Evolutionary conservation across 2,888 invertebrate species (phyloP), one percentile per base, ranked within the genome.

Genomic region (Cephonodes hylas): DNA sequence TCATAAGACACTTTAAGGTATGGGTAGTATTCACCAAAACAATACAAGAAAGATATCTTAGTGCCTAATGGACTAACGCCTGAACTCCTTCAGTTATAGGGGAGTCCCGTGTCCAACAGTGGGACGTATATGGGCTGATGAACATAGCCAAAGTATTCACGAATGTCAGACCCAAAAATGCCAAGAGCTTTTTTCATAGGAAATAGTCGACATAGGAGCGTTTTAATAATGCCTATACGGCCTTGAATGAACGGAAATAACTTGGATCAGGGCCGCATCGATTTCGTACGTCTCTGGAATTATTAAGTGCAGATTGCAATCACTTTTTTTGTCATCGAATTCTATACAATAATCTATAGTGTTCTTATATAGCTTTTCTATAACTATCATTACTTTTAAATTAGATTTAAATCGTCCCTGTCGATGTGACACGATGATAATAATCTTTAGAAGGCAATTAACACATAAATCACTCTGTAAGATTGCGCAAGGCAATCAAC

Each of bases 241-340:
- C 91, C 90, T 90, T 88, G 87, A 80, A 75, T 67, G 73, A 80
- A 82, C 84, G 81, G 83, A 89, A 89, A 89, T 89, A 89, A 77
- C 85, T 76, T 88, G 88, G 86, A 89, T 76, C 80, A 81, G 79
- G 80, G 83, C 71, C 84, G 79, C 79, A 91, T 91, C 88, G 91
- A 91, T 91, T 86, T 83, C 79, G 63, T 82, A 70, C 74, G 78
- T 82, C 81, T 83, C 83, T 68, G 65, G 75, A 83, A 79, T 79
- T 71, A 72, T 77, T 75, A 76, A 74, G 71, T 77, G 79, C 79
- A 79, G 71, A 34, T 42, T 64, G 64, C 62, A 63, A 45, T 59
- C 46, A 22, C 27, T 58, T 44, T 58, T 18, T 8, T 7, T 18
- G 25, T 42, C 15, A 5, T 58, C 42, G 22, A n/a, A 23, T n/a